These are phyloP conservation scores for Dicentrarchus labrax DNA, from an alignment of 2,113 vertebrate species.

Conservation along the genomic window DNA sequence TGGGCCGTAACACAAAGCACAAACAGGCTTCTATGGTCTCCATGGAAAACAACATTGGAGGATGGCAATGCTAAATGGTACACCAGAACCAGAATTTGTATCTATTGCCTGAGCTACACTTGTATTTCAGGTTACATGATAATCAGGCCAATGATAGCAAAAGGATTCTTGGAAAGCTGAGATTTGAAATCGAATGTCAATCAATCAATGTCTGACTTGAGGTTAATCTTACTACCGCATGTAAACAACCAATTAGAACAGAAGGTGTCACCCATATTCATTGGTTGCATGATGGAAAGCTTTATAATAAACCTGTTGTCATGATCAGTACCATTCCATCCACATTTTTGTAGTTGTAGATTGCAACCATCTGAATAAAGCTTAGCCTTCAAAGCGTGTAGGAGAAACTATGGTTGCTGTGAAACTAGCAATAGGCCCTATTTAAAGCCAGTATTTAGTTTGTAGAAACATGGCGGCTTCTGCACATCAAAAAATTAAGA, in stretches of 20 bases:
- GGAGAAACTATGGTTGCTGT: too few relatives aligned
- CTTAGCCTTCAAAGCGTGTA: too few relatives aligned
- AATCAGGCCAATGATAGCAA: neutral
- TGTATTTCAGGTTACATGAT: neutral
- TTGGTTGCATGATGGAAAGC: too few relatives aligned
- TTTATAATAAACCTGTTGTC: neutral
- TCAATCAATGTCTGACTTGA: neutral
- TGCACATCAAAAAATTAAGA: neutral
- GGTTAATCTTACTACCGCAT: neutral
- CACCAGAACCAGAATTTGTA: constrained; percentile 13
- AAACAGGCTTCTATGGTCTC: constrained; percentile 72
- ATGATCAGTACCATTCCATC: neutral
- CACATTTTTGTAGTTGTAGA: neutral
- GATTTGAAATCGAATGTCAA: constrained; percentile 5
- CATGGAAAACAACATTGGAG: constrained; percentile 47
- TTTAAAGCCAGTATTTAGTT: too few relatives aligned
- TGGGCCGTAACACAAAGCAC: constrained; percentile 68
- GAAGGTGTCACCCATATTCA: neutral
- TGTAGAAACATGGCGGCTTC: too few relatives aligned
- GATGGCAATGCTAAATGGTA: constrained; percentile 27
- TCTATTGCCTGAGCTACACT: neutral
- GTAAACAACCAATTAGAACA: neutral
- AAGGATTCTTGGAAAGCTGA: neutral
- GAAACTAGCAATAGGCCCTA: too few relatives aligned
- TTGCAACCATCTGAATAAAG: too few relatives aligned